phyloP scores from a whole-genome alignment of 2,888 invertebrate genomes.

The Pasiphila rectangulata region DNA sequence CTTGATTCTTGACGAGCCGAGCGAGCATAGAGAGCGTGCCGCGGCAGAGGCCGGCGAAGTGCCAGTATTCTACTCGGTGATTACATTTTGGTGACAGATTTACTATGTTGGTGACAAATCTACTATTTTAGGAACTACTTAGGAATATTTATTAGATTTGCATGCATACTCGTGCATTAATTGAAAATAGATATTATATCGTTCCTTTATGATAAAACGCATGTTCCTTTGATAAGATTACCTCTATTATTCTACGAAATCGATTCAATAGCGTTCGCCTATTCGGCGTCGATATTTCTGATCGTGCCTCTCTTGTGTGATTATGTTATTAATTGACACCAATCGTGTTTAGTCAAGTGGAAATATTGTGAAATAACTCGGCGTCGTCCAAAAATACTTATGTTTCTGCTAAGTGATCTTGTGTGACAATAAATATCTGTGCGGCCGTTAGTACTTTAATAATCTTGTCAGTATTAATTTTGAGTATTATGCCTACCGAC shows the following conservation, averaged over 20 bases:
- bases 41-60: too few relatives aligned
- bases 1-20: too few relatives aligned
- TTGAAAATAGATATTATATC: conserved; percentile 24
- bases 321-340: conserved; percentile 12
- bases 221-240: conserved; percentile 40
- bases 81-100: too few relatives aligned
- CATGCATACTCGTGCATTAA: background rate
- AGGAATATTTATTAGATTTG: too few relatives aligned
- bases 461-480: too few relatives aligned
- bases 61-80: too few relatives aligned
- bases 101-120: too few relatives aligned
- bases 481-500: too few relatives aligned
- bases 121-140: too few relatives aligned
- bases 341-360: conserved; percentile 13
- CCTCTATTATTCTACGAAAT: conserved; percentile 28
- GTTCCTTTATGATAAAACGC: conserved; percentile 20
- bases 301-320: conserved; percentile 9
- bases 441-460: too few relatives aligned
- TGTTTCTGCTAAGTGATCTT: background rate
- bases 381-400: background rate
- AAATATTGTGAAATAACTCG: conserved; percentile 3
- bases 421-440: too few relatives aligned
- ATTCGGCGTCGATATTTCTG: conserved; percentile 15
- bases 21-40: too few relatives aligned
- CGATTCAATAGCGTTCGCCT: conserved; percentile 22